Percentiles rank a stretch among this genome's conserved stretches.
Conservation (phyloP, 35 echinoderm and acorn worm genomes). For the Apostichopus californicus region DNA sequence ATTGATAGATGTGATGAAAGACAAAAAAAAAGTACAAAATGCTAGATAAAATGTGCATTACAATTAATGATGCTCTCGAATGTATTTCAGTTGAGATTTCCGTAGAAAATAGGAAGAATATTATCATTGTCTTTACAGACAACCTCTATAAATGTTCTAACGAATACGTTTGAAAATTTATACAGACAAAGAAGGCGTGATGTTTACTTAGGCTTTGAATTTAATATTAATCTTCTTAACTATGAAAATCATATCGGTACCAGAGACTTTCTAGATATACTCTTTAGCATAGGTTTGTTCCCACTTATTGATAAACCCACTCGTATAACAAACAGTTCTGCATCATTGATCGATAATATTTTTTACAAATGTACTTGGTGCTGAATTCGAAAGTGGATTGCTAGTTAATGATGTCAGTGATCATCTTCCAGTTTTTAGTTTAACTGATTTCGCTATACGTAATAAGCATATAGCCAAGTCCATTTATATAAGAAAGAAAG, state of each 20-base stretch:
- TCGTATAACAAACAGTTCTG: slow-evolving; percentile 23
- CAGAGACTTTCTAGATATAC: slow-evolving; percentile 33
- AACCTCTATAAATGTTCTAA: not conserved
- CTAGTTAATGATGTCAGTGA: not conserved
- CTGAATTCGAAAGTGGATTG: slow-evolving; percentile 14
- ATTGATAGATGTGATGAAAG: not conserved
- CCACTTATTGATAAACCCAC: slow-evolving; percentile 20
- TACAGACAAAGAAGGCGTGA: not conserved
- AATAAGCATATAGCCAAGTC: not conserved
- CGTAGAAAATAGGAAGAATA: slow-evolving; percentile 15
- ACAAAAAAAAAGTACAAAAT: not conserved
- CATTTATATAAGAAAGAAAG: not conserved
- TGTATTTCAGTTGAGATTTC: slow-evolving; percentile 26
- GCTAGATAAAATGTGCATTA: slow-evolving; percentile 26
- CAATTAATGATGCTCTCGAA: slow-evolving; percentile 33
- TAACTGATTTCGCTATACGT: not conserved
- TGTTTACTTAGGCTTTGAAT: slow-evolving; percentile 17
- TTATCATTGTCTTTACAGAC: slow-evolving; percentile 30
- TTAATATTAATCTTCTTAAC: slow-evolving; percentile 32
- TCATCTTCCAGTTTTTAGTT: not conserved
- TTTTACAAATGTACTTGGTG: slow-evolving; percentile 9
- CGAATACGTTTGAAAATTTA: not conserved
- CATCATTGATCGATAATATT: slow-evolving; percentile 10
- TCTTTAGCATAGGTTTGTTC: slow-evolving; percentile 21
- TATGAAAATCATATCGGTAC: slow-evolving; percentile 8